These are phyloP conservation scores for Acropternis orthonyx DNA, from an alignment of 2,797 vertebrate species.

Conservation along the genomic window DNA sequence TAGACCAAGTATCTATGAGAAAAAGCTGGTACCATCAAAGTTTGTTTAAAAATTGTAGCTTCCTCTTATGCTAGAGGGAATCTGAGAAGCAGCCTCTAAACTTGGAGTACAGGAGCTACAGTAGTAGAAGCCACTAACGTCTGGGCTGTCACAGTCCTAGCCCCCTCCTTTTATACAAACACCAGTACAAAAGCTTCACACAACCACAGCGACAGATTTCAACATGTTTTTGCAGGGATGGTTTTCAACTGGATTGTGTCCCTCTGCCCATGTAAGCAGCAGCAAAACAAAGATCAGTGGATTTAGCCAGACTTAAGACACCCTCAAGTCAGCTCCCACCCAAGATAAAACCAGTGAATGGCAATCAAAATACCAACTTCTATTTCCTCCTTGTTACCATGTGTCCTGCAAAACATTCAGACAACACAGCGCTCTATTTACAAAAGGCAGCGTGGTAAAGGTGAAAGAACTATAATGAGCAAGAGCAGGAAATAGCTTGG, in stretches of 20 bases:
- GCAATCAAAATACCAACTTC: background rate
- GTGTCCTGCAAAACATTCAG: constrained; percentile 2
- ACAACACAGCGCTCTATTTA: background rate
- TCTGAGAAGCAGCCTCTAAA: background rate
- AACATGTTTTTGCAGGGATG: background rate
- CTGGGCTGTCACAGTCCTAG: background rate
- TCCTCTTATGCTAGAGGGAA: background rate
- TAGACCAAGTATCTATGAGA: background rate
- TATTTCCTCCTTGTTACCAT: constrained; percentile 17
- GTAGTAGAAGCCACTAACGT: background rate
- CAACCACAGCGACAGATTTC: background rate
- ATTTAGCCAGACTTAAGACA: background rate
- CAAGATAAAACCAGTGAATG: background rate
- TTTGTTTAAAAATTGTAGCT: background rate
- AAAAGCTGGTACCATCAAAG: background rate
- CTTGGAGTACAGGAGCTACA: background rate
- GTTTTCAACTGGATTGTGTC: background rate
- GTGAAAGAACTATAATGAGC: background rate
- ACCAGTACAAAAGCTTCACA: background rate
- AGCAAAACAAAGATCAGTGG: background rate
- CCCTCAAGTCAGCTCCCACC: background rate
- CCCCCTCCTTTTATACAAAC: background rate
- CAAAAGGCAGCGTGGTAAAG: background rate
- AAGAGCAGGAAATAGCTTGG: background rate
- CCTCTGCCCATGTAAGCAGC: background rate